Conservation (phyloP, 2,888 invertebrate genomes). For the Drosophila ezoana region DNA sequence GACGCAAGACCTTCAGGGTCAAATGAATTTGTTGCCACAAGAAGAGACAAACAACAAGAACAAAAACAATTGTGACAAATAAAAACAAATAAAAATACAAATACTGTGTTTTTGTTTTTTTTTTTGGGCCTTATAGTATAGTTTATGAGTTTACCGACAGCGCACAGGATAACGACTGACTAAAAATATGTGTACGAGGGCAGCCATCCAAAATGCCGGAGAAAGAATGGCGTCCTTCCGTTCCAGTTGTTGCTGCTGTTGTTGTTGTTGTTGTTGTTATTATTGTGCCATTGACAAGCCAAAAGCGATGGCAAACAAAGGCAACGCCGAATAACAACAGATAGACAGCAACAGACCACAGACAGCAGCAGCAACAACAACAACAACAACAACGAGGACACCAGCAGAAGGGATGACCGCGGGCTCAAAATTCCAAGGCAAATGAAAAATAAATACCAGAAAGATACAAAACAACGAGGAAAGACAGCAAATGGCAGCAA, state of each 20-base stretch:
- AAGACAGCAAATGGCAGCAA: slow-evolving; percentile 38
- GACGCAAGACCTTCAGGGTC: slow-evolving; percentile 49
- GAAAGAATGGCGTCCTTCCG: slow-evolving; percentile 62
- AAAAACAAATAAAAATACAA: slow-evolving; percentile 29
- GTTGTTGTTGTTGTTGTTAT: slow-evolving; percentile 21
- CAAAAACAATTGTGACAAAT: slow-evolving; percentile 20
- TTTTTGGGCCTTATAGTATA: slow-evolving; percentile 15
- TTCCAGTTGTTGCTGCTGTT: slow-evolving; percentile 18
- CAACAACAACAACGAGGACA: slow-evolving; percentile 19
- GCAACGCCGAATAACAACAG: slow-evolving; percentile 46
- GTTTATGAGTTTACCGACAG: slow-evolving; percentile 45
- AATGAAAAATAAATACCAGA: slow-evolving; percentile 74
- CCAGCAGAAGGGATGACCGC: slow-evolving; percentile 51
- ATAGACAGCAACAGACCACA: slow-evolving; percentile 50
- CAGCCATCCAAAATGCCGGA: slow-evolving; percentile 45
- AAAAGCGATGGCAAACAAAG: slow-evolving; percentile 58
- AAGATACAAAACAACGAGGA: slow-evolving; percentile 44
- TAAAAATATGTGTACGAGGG: slow-evolving; percentile 24
- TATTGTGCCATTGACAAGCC: slow-evolving; percentile 49
- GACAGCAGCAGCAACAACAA: slow-evolving; percentile 21
- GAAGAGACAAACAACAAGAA: slow-evolving; percentile 11
- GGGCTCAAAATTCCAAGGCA: slow-evolving; percentile 63
- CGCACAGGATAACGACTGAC: slow-evolving; percentile 14
- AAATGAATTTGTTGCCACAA: slow-evolving; percentile 44
- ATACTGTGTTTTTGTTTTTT: slow-evolving; percentile 4